Base-by-base conservation (phyloP, 2,888 invertebrate species). In the Cantharis nigra region DNA sequence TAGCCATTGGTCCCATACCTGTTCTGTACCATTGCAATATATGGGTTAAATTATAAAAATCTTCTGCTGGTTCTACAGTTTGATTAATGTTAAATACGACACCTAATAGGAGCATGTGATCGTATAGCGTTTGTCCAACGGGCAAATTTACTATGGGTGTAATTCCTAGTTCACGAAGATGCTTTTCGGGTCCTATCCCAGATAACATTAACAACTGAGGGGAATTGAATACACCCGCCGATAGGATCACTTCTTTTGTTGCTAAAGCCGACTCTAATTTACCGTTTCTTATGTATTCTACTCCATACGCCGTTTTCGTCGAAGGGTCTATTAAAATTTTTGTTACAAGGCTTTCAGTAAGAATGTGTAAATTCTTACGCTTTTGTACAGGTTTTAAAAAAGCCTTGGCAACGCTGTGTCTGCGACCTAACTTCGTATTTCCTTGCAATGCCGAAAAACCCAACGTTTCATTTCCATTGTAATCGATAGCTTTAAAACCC, bases 151-250 rank as follows among this genome's bases (percentile, higher is more conserved):
- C 87, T 64, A 94, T 86, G 0, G 92, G 90, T 0, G 91, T 89
- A 78, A 94, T 93, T 16, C 90, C 90, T 1, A 92, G 84, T 3
- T 91, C 87, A 78, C 90, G 83, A 71, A 94, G 85, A 80, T 93
- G 92, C 3, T 90, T 86, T 78, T 86, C 89, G 0, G 93, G 93
- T 0, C 93, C 93, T n/a, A 94, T 87, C 3, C 93, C 93, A 0
- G 92, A 92, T 2, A 93, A 87, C 92, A 93, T 92, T 16, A 93
- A 83, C 11, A 97, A 85, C 86, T 97, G 95, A 0, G 96, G 94
- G 0, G 95, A 93, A 87, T 94, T 95, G 80, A 97, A 92, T 0
- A 95, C 92, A 0, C 96, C 92, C 65, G 90, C 92, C 81, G 91
- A 90, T 26, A 93, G 82, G 77, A 93, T 91, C 0, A 93, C 89